Evolutionary conservation across 2,113 vertebrate genomes (phyloP), one percentile per base, ranked within the genome.

Genomic region (Alectura lathami): DNA sequence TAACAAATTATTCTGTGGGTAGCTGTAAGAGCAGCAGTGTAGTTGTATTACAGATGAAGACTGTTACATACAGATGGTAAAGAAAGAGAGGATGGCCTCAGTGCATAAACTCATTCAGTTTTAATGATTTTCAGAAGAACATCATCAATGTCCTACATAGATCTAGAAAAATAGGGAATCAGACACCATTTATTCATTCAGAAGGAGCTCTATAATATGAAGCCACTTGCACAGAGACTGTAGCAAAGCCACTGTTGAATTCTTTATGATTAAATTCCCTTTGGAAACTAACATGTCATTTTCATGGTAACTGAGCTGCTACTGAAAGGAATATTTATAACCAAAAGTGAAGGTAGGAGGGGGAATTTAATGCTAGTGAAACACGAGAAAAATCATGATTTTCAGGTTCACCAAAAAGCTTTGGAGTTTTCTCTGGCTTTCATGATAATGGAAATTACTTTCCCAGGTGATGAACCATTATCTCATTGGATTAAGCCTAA

Each of bases 341-440:
- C 57, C 80, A 59, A 77, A 91, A 93, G 89, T 60, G 62, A 92
- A 93, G 40, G 63, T 32, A 67, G 57, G 56, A 95, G 21, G 17
- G 53, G 16, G 34, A 54, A 82, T 42, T 78, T 83, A 83, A 76
- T 66, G 63, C 14, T 34, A 82, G 9, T 29, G 60, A 83, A 91
- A 93, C 51, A 86, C 34, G 69, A 92, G 47, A 86, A 93, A 91
- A 92, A 79, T 53, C 3, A 40, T 40, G 53, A 92, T 87, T 89
- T 95, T 75, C 74, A 85, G 45, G 45, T 88, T 89, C 75, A 83
- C 78, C 50, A 83, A 77, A 83, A 70, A 69, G 34, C 57, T 85
- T 57, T 89, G 51, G 77, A 73, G 16, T 54, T 91, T 70, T 68
- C 43, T 70, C 45, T 79, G 57, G 48, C 50, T 80, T 80, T 88